Conservation (phyloP, 2,888 invertebrate genomes). For the Zaprionus lineosus region DNA sequence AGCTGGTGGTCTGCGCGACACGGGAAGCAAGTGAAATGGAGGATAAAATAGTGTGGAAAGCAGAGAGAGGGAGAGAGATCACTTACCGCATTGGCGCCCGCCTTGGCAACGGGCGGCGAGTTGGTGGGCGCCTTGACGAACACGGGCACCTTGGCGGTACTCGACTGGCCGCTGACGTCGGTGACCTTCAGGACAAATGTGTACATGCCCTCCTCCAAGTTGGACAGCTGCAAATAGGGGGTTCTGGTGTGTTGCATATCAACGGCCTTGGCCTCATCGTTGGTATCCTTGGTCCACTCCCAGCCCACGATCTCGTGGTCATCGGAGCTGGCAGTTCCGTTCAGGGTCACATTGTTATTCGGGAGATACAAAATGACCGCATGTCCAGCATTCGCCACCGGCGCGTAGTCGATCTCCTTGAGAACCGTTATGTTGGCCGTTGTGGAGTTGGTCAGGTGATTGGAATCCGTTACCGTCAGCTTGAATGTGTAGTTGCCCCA, state of each 20-base stretch:
- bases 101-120: slow-evolving; percentile 90
- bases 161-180: slow-evolving; percentile 94
- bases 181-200: slow-evolving; percentile 96
- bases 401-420: slow-evolving; percentile 96
- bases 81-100: slow-evolving; percentile 84
- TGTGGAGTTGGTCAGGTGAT: slow-evolving; percentile 92
- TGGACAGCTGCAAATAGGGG: slow-evolving; percentile 93
- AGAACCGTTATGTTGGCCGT: slow-evolving; percentile 94
- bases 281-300: slow-evolving; percentile 97
- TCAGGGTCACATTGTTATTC: slow-evolving; percentile 92
- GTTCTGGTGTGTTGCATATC: slow-evolving; percentile 98
- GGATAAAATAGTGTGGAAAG: not conserved
- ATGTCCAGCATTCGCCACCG: slow-evolving; percentile 96
- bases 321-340: slow-evolving; percentile 95
- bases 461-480: slow-evolving; percentile 95
- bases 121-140: slow-evolving; percentile 96
- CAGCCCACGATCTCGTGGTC: slow-evolving; percentile 96
- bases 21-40: not conserved
- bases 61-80: fast-evolving
- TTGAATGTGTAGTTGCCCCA: slow-evolving; percentile 96
- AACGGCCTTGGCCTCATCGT: slow-evolving; percentile 94
- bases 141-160: slow-evolving; percentile 93
- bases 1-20: slow-evolving; percentile 88
- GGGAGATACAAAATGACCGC: slow-evolving; percentile 95
- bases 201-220: slow-evolving; percentile 96